Percentiles rank a stretch among this genome's conserved stretches.
phyloP scores from a whole-genome alignment of 2,888 invertebrate species.

The Melanophora roralis region DNA sequence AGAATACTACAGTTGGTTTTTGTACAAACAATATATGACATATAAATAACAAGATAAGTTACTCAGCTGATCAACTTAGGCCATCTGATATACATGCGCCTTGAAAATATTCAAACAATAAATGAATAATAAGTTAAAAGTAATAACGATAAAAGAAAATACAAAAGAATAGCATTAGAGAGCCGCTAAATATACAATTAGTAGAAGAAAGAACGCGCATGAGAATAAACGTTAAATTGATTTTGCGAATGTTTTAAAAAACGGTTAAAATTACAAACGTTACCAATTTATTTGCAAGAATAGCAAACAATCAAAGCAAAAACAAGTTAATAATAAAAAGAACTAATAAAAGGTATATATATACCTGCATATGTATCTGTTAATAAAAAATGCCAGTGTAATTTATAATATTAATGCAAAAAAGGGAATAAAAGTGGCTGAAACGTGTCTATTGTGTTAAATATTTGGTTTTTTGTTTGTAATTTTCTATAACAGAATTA shows the following conservation, averaged over 20 bases:
- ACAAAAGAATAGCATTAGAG: slow-evolving; percentile 29
- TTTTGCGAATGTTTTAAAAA: background rate
- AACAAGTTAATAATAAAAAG: background rate
- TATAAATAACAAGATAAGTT: too few relatives aligned
- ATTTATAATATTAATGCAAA: background rate
- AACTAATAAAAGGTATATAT: background rate
- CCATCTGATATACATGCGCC: too few relatives aligned
- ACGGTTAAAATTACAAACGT: background rate
- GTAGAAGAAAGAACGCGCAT: slow-evolving; percentile 46
- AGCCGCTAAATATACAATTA: slow-evolving; percentile 49
- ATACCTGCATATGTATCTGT: slow-evolving; percentile 9
- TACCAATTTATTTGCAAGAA: background rate
- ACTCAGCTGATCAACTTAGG: too few relatives aligned
- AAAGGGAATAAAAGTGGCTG: slow-evolving; percentile 18
- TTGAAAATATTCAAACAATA: too few relatives aligned
- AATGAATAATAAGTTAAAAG: background rate
- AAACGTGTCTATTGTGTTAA: slow-evolving; percentile 23
- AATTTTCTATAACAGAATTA: background rate
- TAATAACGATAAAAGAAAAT: slow-evolving; percentile 17
- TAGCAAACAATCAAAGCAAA: background rate
- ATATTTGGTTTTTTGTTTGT: background rate
- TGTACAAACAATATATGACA: too few relatives aligned
- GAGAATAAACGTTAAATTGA: slow-evolving; percentile 2
- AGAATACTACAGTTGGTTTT: too few relatives aligned
- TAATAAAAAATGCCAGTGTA: background rate